phyloP scores from a whole-genome alignment of 2,797 vertebrate genomes.

The Urophycis tenuis region DNA sequence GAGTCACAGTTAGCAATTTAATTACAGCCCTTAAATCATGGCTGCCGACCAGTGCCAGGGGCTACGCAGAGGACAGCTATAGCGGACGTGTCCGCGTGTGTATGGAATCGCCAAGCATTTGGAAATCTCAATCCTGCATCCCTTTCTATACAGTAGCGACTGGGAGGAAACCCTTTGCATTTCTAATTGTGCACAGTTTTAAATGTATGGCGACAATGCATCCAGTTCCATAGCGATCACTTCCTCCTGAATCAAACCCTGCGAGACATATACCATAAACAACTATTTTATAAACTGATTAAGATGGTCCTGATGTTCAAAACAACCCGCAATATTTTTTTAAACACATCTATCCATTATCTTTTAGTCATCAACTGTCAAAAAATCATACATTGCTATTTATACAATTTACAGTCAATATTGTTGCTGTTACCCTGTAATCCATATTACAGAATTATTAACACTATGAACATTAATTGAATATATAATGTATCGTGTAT shows the following conservation, averaged over 20 bases:
- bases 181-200: neutral
- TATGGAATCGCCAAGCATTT: neutral
- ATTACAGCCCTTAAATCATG: constrained; percentile 64
- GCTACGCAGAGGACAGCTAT: constrained; percentile 31
- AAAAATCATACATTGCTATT: no score
- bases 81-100: neutral
- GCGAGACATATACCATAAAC: neutral
- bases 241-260: neutral
- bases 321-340: no score
- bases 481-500: no score
- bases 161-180: neutral
- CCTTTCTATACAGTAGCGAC: neutral
- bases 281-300: neutral
- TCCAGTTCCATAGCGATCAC: neutral
- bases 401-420: no score
- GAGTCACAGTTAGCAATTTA: constrained; percentile 61
- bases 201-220: neutral
- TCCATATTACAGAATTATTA: no score
- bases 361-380: no score
- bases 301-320: no score
- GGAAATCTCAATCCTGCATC: neutral
- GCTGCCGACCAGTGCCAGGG: constrained; percentile 39
- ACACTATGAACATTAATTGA: no score
- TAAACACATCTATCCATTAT: no score
- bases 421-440: no score